Conservation (phyloP, 1,140 invertebrate species). For the Listronotus oregonensis region DNA sequence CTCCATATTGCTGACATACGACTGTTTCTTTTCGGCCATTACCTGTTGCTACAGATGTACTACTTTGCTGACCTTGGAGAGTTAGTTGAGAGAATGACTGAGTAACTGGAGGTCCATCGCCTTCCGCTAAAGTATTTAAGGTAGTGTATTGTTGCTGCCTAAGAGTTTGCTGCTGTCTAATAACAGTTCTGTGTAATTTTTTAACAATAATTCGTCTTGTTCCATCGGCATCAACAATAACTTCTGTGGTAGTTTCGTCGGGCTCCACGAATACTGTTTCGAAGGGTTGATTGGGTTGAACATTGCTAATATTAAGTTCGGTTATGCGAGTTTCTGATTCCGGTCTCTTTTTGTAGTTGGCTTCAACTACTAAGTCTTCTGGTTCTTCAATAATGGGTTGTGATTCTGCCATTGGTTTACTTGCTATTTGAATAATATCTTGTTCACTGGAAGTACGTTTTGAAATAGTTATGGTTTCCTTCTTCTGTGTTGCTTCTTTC, state of each 20-base stretch:
- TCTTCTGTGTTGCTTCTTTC: constrained; percentile 49
- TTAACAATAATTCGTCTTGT: constrained; percentile 78
- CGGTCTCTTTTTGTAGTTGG: constrained; percentile 67
- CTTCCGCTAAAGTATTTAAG: constrained; percentile 51
- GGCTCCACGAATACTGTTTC: constrained; percentile 78
- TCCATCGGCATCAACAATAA: constrained; percentile 79
- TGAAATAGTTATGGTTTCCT: constrained; percentile 73
- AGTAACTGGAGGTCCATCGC: constrained; percentile 57
- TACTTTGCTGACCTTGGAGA: constrained; percentile 67
- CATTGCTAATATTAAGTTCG: constrained; percentile 68
- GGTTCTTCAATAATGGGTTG: constrained; percentile 58
- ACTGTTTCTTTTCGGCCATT: constrained; percentile 67
- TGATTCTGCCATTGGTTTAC: constrained; percentile 62
- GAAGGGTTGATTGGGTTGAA: constrained; percentile 70
- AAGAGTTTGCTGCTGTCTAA: constrained; percentile 61
- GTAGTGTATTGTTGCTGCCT: constrained; percentile 57
- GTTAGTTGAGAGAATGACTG: constrained; percentile 70
- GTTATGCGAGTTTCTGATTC: constrained; percentile 57
- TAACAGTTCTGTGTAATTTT: constrained; percentile 65
- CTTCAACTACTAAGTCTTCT: constrained; percentile 71
- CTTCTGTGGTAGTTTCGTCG: constrained; percentile 76
- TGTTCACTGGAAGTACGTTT: constrained; percentile 70
- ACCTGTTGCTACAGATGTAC: constrained; percentile 63
- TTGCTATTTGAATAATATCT: constrained; percentile 79
- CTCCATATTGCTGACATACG: constrained; percentile 66